Conservation (phyloP, 2,888 invertebrate species). For the Cryptops parisi region DNA sequence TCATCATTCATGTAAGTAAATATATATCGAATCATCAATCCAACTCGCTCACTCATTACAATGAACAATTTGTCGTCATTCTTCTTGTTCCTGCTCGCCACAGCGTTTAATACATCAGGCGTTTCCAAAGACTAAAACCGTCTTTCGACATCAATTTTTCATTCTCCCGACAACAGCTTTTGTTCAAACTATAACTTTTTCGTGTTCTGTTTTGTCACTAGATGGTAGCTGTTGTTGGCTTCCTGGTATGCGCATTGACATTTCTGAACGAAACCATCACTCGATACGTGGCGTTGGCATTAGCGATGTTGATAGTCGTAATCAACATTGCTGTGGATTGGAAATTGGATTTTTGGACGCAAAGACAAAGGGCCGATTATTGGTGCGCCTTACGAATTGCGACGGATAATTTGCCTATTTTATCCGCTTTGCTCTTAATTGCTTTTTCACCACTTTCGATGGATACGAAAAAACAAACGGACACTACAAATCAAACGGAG, state of each 20-base stretch:
- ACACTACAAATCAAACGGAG: too few species aligned
- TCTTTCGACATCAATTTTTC: neutral
- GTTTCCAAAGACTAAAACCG: too few species aligned
- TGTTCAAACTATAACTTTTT: neutral
- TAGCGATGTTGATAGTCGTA: conserved; percentile 3
- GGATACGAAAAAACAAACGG: too few species aligned
- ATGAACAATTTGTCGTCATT: too few species aligned
- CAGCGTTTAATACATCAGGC: too few species aligned
- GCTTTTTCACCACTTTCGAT: neutral
- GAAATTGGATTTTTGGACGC: conserved; percentile 10
- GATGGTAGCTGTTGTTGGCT: conserved; percentile 11
- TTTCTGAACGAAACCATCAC: conserved; percentile 13
- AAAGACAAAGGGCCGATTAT: conserved; percentile 6
- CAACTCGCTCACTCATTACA: too few species aligned
- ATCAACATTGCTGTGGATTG: conserved; percentile 11
- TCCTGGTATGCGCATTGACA: conserved; percentile 6
- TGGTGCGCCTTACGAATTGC: conserved; percentile 13
- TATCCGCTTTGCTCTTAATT: conserved; percentile 4
- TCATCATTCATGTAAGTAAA: conserved; percentile 3
- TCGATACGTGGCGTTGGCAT: conserved; percentile 6
- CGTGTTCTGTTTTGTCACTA: neutral
- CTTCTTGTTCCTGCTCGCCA: too few species aligned
- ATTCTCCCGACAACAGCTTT: neutral
- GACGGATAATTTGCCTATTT: conserved; percentile 8
- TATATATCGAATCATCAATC: too few species aligned